Evolutionary conservation across 2,113 vertebrate genomes (phyloP), one percentile per base, ranked within the genome.

Genomic region (Syngnathus scovelli): DNA sequence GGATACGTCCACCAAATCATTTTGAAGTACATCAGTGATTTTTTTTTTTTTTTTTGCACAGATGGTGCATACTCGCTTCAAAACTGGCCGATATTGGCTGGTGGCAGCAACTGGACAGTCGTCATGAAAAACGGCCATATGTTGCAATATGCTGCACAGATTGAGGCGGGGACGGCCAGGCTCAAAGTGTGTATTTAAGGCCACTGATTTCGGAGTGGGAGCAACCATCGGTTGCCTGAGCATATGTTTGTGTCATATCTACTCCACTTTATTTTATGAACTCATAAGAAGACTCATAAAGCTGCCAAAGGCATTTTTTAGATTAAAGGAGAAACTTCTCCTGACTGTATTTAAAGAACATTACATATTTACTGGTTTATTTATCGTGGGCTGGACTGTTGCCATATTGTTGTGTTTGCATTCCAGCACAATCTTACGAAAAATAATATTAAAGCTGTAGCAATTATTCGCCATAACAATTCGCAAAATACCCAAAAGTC

Each of bases 81-180:
- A 83, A 82, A 87, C 76, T 78, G 78, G 60, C 64, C 69, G 71
- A 72, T 85, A 79, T 82, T 85, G 85, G 84, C 83, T 66, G 62
- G 61, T 75, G 81, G 70, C 75, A 66, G 74, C 8, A 67, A 75
- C 77, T 86, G 84, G 86, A 85, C 85, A 69, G 79, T 74, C 80
- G 74, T 86, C 78, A 69, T 84, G 84, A 86, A 86, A 86, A 85
- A 66, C 58, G 15, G 49, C 84, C 88, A 89, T 88, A 89, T 88
- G 88, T 64, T 84, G 70, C 83, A 83, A 76, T 85, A 80, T 84
- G 86, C 70, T 61, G 75, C 75, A 76, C 86, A 86, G 88, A 86
- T 81, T 85, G 84, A 72, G 63, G 67, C 63, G 71, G 69, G 55
- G 72, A 69, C 43, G 55, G 61, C 13, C 39, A 15, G 41, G 21